Evolutionary conservation across 2,797 vertebrate genomes (phyloP), one percentile per base, ranked within the genome.

Genomic region (Tapirus indicus): DNA sequence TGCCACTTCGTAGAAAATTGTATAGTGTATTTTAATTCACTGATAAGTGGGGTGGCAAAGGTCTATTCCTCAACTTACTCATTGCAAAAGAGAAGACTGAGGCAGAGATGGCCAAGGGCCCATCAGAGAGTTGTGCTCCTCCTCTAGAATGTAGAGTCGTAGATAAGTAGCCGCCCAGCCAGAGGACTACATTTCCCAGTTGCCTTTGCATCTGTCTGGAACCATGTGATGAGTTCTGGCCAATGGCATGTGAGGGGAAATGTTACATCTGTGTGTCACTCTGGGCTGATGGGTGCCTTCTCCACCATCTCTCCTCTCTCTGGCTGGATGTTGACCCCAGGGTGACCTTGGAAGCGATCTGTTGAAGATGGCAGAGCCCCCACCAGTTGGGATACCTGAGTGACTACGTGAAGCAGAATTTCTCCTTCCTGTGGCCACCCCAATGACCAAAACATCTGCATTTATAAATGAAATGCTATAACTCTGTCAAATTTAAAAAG

Each of bases 181-280:
- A 23, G 4, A 3, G 12, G 4, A 84, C 52, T 79, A 38, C 69
- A 77, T 85, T 93, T 93, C 85, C 94, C 89, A 86, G 7, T 9
- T 32, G 32, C 18, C 87, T 89, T 68, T 86, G 79, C 13, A 18
- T 4, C 62, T 18, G 47, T 23, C 64, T 25, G 1, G 64, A 47
- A 16, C 27, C 92, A 56, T 2, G 41, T 84, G 93, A 87, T 20
- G 9, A 18, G 41, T 12, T 66, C 84, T 74, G 47, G 68, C 80
- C 91, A 56, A 38, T 35, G 32, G n/a, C 72, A 41, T 38, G 3
- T 32, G 49, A 90, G 49, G 54, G 25, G 17, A n/a, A 38, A 17
- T n/a, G 35, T 9, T 71, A 1, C 1, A 5, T 2, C 2, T 2
- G 17, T 18, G 20, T 11, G 7, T 54, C 78, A 27, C 14, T 69